Evolutionary conservation across 2,797 vertebrate genomes (phyloP), one percentile per base, ranked within the genome.

Genomic region (Premnoplex brunnescens): DNA sequence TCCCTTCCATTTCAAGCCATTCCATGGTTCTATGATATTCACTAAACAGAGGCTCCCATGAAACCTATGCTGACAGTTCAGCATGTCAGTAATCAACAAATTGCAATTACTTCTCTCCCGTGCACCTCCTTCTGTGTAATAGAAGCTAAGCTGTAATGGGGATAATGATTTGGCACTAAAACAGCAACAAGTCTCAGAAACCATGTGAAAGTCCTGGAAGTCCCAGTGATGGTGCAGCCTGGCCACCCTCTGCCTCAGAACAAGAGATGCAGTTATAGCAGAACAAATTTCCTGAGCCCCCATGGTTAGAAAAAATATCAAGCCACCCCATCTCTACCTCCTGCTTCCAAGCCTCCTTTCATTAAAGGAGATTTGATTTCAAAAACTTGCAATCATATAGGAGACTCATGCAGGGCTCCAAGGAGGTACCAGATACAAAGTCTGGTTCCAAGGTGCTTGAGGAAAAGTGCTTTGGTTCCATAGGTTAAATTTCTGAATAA

Each of bases 301-400:
- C 13, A 34, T 24, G 6, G 14, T 72, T 43, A 79, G 28, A 60
- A 85, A 66, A 90, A 55, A 51, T 34, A 58, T 41, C 30, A 63
- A 6, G 9, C 32, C 7, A 27, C 37, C 13, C 4, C 32, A 66
- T 67, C 66, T 88, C 63, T 84, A 55, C n/a, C 36, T 83, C 8
- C 56, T 64, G 9, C 27, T 91, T 64, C 17, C 49, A 67, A 67
- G 32, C 2, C 7, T 81, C 16, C 63, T 34, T 54, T 88, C 18
- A 49, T 7, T 80, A 74, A 71, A 79, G 30, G 28, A 76, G 15
- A 22, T 28, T 66, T 73, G 51, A 68, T 84, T 86, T 79, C 5
- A 76, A 54, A 84, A 85, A 2, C 0, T 0, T 39, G 6, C 12
- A 56, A 14, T 5, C 8, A 3, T 11, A 2, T 43, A 13, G 46